A percentile compares a stretch with the other conserved stretches of the same genome.
Conservation (phyloP, 2,888 invertebrate species). For the Hemistola chrysoprasaria region DNA sequence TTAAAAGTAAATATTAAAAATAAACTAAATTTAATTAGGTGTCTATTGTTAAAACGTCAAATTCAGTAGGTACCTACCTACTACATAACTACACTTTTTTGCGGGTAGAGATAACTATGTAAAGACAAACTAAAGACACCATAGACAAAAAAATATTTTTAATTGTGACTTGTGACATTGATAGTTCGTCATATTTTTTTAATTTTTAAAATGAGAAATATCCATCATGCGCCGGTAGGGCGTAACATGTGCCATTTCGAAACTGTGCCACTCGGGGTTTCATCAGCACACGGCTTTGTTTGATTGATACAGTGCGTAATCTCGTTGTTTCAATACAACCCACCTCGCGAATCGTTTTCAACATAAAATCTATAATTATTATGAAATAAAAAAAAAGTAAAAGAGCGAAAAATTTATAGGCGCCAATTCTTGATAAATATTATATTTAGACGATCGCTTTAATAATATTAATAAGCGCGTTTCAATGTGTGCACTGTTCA, state of each 20-base stretch:
- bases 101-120: too few relatives aligned
- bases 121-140: conserved; percentile 2
- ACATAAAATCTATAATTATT: conserved; percentile 1
- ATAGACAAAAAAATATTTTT: conserved; percentile 6
- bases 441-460: too few relatives aligned
- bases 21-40: too few relatives aligned
- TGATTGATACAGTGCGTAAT: conserved; percentile 76
- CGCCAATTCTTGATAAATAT: too few relatives aligned
- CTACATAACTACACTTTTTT: too few relatives aligned
- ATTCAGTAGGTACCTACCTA: too few relatives aligned
- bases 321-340: conserved; percentile 51
- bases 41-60: too few relatives aligned
- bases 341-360: conserved; percentile 52
- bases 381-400: too few relatives aligned
- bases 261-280: conserved; percentile 57
- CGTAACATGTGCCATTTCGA: conserved; percentile 60
- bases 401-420: background rate
- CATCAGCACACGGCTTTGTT: conserved; percentile 63
- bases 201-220: conserved; percentile 26
- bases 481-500: conserved; percentile 9
- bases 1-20: too few relatives aligned
- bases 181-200: conserved; percentile 14
- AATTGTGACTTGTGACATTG: too few relatives aligned
- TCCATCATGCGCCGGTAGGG: conserved; percentile 42
- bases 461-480: too few relatives aligned